Percentiles rank a stretch among this genome's conserved stretches.
Evolutionary conservation across 2,113 vertebrate genomes (phyloP).

Genomic region (Ia io): DNA sequence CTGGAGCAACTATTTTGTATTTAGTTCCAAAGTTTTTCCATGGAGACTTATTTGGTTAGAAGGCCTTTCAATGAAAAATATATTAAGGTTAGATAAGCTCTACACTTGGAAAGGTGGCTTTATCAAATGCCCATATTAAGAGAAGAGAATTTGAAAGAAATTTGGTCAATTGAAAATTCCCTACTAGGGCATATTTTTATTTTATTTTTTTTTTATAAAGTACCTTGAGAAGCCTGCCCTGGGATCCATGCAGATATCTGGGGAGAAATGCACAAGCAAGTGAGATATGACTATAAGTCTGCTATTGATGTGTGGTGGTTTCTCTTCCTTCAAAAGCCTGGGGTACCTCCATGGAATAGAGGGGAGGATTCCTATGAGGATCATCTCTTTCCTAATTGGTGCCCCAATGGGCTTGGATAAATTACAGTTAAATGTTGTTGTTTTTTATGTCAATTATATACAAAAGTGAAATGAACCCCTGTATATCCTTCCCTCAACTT

Average conservation of each 20-base stretch:
- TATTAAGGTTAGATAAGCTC: neutral
- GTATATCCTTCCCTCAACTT: neutral
- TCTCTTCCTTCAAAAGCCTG: neutral
- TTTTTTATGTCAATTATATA: neutral
- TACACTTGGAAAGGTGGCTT: neutral
- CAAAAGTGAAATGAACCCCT: constrained; percentile 20
- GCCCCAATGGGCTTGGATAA: neutral
- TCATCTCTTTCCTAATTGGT: constrained; percentile 6
- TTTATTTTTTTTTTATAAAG: neutral
- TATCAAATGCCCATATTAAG: neutral
- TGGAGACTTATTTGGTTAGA: neutral
- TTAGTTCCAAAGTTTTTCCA: neutral
- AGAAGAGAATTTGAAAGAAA: neutral
- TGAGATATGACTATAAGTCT: neutral
- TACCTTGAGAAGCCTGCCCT: neutral
- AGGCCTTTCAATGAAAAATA: neutral
- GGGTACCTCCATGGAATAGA: neutral
- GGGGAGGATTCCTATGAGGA: neutral
- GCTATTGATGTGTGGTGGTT: neutral
- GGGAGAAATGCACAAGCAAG: neutral
- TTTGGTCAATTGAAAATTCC: neutral
- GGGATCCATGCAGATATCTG: neutral
- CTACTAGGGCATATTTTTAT: neutral
- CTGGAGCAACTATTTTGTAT: neutral
- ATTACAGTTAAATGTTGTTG: neutral